A percentile compares a stretch with the other conserved stretches of the same genome.
Evolutionary conservation across 2,888 invertebrate genomes (phyloP).

Genomic region (Venusia cambrica): DNA sequence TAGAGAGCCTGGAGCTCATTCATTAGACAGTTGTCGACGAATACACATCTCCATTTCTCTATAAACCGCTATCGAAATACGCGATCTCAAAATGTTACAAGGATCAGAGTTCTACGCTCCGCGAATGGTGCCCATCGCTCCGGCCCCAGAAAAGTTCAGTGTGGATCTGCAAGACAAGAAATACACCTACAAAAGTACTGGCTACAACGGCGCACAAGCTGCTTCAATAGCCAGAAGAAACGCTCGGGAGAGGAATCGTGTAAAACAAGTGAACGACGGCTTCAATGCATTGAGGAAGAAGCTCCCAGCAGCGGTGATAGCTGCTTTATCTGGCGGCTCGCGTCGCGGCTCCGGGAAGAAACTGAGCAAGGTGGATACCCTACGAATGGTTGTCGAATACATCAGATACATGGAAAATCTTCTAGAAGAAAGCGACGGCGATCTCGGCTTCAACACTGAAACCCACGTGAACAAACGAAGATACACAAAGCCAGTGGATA

Average conservation of each 20-base stretch:
- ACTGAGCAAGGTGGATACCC: slow-evolving; percentile 94
- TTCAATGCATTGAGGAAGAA: slow-evolving; percentile 93
- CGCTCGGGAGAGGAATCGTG: slow-evolving; percentile 96
- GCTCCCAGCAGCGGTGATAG: slow-evolving; percentile 89
- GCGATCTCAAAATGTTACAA: slow-evolving; percentile 46
- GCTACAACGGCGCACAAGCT: slow-evolving; percentile 83
- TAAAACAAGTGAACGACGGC: slow-evolving; percentile 96
- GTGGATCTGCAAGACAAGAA: slow-evolving; percentile 72
- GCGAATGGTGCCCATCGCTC: slow-evolving; percentile 75
- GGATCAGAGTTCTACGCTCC: slow-evolving; percentile 37
- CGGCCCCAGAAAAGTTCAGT: slow-evolving; percentile 66
- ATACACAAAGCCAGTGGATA: no score
- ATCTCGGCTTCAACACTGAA: slow-evolving; percentile 50
- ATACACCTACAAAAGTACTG: slow-evolving; percentile 83
- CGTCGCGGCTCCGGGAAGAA: slow-evolving; percentile 91
- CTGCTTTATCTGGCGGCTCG: slow-evolving; percentile 82
- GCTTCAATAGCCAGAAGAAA: slow-evolving; percentile 94
- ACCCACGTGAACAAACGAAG: no score
- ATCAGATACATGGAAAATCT: slow-evolving; percentile 90
- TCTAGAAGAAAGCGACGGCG: slow-evolving; percentile 85
- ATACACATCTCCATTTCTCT: slow-evolving; percentile 42
- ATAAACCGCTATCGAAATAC: slow-evolving; percentile 16
- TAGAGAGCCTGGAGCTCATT: slow-evolving; percentile 56
- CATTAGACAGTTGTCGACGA: slow-evolving; percentile 50
- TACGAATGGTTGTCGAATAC: slow-evolving; percentile 94